These are phyloP conservation scores for Ochotona princeps DNA, from an alignment of 2,113 vertebrate genomes.

Conservation along the genomic window DNA sequence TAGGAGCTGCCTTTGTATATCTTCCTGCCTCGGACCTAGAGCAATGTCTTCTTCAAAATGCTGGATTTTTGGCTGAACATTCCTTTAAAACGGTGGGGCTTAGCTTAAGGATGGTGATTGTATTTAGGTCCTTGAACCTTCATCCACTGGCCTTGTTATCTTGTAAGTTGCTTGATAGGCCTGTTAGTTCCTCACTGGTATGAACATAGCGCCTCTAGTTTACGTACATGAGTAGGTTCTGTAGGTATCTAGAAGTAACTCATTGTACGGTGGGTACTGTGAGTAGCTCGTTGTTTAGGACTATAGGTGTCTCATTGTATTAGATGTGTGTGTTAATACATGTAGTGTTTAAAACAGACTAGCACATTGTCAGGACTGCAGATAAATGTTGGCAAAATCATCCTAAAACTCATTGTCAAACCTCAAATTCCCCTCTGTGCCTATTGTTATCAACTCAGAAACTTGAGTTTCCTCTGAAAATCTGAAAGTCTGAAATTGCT, in stretches of 20 bases:
- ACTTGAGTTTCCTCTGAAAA: neutral
- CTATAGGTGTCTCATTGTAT: neutral
- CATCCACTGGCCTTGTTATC: neutral
- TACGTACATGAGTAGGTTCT: neutral
- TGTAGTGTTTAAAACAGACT: neutral
- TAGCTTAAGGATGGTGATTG: neutral
- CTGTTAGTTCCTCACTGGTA: neutral
- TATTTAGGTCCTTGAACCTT: neutral
- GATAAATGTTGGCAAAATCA: slow-evolving; percentile 14
- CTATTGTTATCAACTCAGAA: slow-evolving; percentile 11
- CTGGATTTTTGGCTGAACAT: neutral
- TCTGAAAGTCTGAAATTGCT: slow-evolving; percentile 12
- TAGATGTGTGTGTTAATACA: slow-evolving; percentile 12
- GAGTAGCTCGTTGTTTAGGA: neutral
- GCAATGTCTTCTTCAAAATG: neutral
- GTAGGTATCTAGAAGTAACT: neutral
- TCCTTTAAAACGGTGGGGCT: neutral
- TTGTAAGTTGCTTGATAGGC: neutral
- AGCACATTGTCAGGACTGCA: neutral
- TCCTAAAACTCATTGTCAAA: neutral
- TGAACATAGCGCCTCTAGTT: neutral
- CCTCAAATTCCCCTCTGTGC: neutral
- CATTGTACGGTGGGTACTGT: too few species aligned
- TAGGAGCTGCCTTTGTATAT: neutral
- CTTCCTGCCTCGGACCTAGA: neutral